Percentiles rank a stretch among this genome's conserved stretches.
Evolutionary conservation across 2,888 invertebrate genomes (phyloP).

Genomic region (Ormyrus rosae): DNA sequence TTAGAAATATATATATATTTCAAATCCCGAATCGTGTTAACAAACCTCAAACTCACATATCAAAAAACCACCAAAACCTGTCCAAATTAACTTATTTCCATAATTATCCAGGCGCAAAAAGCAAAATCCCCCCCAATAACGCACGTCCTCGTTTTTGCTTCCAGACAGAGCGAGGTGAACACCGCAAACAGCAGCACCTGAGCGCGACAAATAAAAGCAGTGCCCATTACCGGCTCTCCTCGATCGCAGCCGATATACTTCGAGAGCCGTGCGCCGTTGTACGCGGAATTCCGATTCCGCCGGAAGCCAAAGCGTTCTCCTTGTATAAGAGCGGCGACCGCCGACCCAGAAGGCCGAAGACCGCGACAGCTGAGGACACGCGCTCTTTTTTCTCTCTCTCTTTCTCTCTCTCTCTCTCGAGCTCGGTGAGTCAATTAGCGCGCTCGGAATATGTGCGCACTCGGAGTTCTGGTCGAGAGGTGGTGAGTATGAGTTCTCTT

Average conservation of each 20-base stretch:
- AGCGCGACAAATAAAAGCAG: background rate
- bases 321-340: too few species aligned
- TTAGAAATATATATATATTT: too few species aligned
- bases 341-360: too few species aligned
- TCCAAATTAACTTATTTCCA: too few species aligned
- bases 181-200: background rate
- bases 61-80: too few species aligned
- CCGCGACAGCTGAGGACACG: too few species aligned
- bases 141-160: background rate
- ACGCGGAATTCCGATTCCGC: conserved; percentile 25
- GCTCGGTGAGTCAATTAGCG: background rate
- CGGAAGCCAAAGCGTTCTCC: conserved; percentile 19
- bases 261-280: background rate
- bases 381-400: background rate
- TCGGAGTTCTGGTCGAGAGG: too few species aligned
- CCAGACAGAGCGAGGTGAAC: background rate
- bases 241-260: conserved; percentile 25
- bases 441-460: too few species aligned
- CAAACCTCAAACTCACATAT: too few species aligned
- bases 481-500: too few species aligned
- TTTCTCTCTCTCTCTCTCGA: background rate
- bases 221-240: background rate
- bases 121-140: background rate
- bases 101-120: background rate
- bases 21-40: too few species aligned